A percentile compares a stretch with the other conserved stretches of the same genome.
Evolutionary conservation across 2,797 vertebrate genomes (phyloP).

Genomic region (Steatocranus sp.): DNA sequence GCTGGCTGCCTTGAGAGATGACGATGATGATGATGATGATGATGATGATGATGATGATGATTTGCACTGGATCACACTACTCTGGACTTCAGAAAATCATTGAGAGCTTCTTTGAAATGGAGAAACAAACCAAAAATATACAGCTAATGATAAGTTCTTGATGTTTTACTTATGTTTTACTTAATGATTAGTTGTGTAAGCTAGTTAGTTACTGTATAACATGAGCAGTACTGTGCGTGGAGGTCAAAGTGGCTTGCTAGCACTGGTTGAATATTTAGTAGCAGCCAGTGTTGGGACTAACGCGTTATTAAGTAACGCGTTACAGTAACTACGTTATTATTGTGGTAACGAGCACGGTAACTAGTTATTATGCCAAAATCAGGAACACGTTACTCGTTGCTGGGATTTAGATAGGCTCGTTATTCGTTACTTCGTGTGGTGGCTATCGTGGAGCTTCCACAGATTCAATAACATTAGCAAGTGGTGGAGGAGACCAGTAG

Average conservation of each 20-base stretch:
- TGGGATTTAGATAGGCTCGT: too few species aligned
- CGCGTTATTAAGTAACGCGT: too few species aligned
- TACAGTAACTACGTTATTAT: too few species aligned
- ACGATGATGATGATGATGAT: too few species aligned
- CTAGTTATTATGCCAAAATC: too few species aligned
- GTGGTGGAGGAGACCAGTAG: too few species aligned
- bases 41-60: background rate
- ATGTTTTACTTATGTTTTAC: background rate
- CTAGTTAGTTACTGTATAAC: background rate
- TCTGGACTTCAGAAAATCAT: background rate
- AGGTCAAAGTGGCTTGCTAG: background rate
- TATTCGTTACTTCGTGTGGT: too few species aligned
- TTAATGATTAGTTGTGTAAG: background rate
- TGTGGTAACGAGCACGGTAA: too few species aligned
- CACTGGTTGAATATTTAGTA: background rate
- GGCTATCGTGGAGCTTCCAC: too few species aligned
- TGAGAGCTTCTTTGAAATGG: background rate
- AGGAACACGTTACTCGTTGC: too few species aligned
- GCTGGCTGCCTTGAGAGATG: background rate
- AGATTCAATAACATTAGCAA: too few species aligned
- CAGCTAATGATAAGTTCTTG: background rate
- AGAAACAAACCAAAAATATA: background rate
- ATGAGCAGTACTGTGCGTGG: background rate
- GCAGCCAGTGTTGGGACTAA: too few species aligned
- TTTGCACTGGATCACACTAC: background rate